Evolutionary conservation across 2,113 vertebrate species (phyloP), one percentile per base, ranked within the genome.

Genomic region (Ptychochromis oligacanthus): DNA sequence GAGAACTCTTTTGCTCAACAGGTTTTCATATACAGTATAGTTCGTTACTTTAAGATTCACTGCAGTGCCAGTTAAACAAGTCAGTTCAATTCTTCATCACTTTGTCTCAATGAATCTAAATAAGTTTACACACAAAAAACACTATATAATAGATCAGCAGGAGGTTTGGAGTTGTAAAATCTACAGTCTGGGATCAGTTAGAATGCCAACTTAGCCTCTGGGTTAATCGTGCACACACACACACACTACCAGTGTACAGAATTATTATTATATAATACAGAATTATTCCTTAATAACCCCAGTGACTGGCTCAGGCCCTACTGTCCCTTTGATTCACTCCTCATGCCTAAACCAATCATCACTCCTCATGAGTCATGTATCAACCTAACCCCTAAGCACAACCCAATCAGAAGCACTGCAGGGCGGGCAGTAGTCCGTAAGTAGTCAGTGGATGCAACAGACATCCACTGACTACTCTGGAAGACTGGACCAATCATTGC

Each of bases 1-100:
- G 67, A 60, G 22, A 85, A 56, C 28, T 65, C n/a, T 78, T 80
- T 15, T 3, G 75, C 67, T 87, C 90, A 89, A 91, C 91, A 88
- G 83, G 81, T 93, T 84, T 61, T 57, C 58, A 49, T 28, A 46
- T 26, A 15, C 40, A 46, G 36, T 40, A 76, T 43, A 59, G 10
- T 4, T 20, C 75, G 10, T 43, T 59, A 26, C 38, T 26, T 49
- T 31, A 12, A 52, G 40, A 46, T 61, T 77, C 26, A 77, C 13
- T 4, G 31, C 38, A 31, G 18, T 34, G 40, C 5, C 54, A 57
- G 18, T 7, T 18, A 12, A 76, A 57, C 26, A 31, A 58, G 15
- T 24, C 34, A 59, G 38, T 31, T 77, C 15, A 49, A 26, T 46
- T 34, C 15, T 77, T 77, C 40, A 59, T 28, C 55, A 76, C 3